Base-by-base conservation (phyloP, 2,888 invertebrate species). In the Troilus luridus region DNA sequence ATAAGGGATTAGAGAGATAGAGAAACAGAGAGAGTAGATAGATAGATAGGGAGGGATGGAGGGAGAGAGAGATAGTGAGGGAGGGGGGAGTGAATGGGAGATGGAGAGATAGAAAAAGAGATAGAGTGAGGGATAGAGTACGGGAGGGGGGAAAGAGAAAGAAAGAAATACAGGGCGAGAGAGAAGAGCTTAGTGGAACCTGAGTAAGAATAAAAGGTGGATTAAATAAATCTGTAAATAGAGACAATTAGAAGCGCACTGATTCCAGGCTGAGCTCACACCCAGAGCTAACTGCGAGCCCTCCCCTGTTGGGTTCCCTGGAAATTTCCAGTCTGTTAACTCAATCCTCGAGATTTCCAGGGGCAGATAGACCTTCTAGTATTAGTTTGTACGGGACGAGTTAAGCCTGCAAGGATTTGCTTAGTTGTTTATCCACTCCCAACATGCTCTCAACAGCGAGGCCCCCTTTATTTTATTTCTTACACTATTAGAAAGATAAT, bases 161-260 rank as follows among this genome's bases (percentile, higher is more conserved):
- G 41, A 41, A 41, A 5, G 41, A 41, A 41, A 41, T 41, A 5
- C 41, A 41, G 41, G 5, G 41, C 41, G 1, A 3, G 14, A 27
- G 72, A 8, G 19, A 17, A n/a, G 67, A 17, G 72, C 72, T 72
- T 72, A 72, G 27, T 14, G 7, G 72, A 41, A n/a, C 41, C 41
- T 77, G 41, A 19, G 72, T 27, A 19, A 77, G 72, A 77, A 77
- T 77, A 77, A 77, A 77, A 77, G 72, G 72, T 77, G 72, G 72
- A 77, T 77, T 77, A 77, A 19, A 77, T 41, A 77, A 77, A 77
- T 27, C 72, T 77, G 12, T 6, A 6, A 77, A 77, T 77, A 41
- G 19, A 19, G 72, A 17, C 72, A 77, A 77, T 77, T 77, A 77
- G 72, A 41, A 77, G 72, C 17, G 72, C 17, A 41, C 72, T 67